Base-by-base conservation (phyloP, 2,888 invertebrate species). In the Pasiphila rectangulata region DNA sequence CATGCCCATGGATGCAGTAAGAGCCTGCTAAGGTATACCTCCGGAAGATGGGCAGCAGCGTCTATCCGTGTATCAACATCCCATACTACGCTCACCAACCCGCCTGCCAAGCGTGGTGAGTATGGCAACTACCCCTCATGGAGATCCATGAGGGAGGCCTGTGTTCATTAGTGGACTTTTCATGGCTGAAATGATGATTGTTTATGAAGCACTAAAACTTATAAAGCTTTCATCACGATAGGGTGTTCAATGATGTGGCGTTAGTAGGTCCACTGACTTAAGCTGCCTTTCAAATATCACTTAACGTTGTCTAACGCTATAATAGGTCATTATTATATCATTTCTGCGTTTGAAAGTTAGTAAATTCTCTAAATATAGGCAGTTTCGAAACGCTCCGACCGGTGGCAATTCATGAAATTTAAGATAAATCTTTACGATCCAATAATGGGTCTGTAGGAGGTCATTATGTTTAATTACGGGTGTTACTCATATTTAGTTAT, bases 301-400 rank as follows among this genome's bases (percentile, higher is more conserved):
- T 20, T 12, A 25, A 23, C 24, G 29, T 39, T 43, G 34, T 35
- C 27, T 38, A 9, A 32, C 10, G 41, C 47, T 41, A 34, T 48
- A 43, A 35, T 44, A 30, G 40, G 49, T 44, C 49, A 49, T 49
- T 44, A 49, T 43, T 48, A 43, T 43, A 48, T 48, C 43, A 48
- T 44, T 49, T 49, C 40, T 44, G 23, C 17, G 35, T 43, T 40
- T 24, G 20, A 49, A 44, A 36, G 42, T 35, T 24, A 4, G 23
- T 40, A 41, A 42, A 50, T 45, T 41, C 6, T 29, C 36, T 50
- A 30, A 45, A 51, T 39, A 41, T 40, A 25, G 41, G 37, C 37
- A 27, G 29, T 32, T 40, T 37, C 30, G 37, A 20, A 27, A 42
- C 36, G 43, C 43, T 43, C 7, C 20, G 21, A 46, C 42, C 34